Base-by-base conservation (phyloP, 2,888 invertebrate genomes). In the Pemphredon lugubris region DNA sequence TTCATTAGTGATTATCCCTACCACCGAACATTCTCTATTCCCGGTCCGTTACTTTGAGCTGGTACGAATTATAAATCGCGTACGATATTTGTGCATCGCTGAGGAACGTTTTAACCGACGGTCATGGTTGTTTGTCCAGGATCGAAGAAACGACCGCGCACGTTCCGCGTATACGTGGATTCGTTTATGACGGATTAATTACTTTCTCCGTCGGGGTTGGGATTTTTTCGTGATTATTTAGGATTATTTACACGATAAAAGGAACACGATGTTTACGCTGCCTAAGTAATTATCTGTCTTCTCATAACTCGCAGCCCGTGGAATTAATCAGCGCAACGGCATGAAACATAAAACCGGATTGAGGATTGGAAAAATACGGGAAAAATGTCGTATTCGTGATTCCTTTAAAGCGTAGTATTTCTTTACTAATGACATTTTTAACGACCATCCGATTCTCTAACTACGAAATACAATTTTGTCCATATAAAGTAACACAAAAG, bases 11-110 rank as follows among this genome's bases (percentile, higher is more conserved):
- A 13, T 14, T 51, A n/a, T 13, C 13, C 26, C 55, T 21, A 11
- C 23, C 2, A 11, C 21, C 3, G 1, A 14, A 45, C 5, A 21
- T 23, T 44, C n/a, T 45, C 13, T 5, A 23, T 5, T 7, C 34
- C 2, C 40, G 21, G 42, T 11, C n/a, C 20, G 51, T 20, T 20
- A 42, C 64, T 65, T 42, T 57, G 50, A 50, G 7, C 21, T 2
- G 20, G 37, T 21, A 69, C 51, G 70, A 73, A 70, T 73, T 65
- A 61, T 70, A 73, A 69, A 73, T 70, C n/a, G 37, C 32, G 18
- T 47, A 30, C 42, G 30, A 14, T 16, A 40, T 53, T 26, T 21
- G 18, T 18, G 39, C 13, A 9, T 18, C 23, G 34, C 20, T 23
- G 5, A 11, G 7, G 18, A 18, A 11, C 6, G 26, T 53, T 63